Percentiles rank a stretch among this genome's conserved stretches.
Conservation (phyloP, 1,140 invertebrate genomes). For the Drosophila bocki region DNA sequence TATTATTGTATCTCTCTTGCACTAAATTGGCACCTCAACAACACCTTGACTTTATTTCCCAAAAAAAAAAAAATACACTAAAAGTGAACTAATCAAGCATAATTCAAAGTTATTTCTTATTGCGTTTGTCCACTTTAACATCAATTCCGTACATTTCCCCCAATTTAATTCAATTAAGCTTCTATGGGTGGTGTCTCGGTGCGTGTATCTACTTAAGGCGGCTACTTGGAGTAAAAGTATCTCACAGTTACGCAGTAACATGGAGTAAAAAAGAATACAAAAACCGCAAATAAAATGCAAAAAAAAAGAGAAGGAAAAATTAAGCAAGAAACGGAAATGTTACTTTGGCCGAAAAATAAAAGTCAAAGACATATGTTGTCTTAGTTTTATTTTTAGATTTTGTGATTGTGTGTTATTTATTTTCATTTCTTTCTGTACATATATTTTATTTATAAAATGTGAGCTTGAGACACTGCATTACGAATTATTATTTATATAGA, state of each 20-base stretch:
- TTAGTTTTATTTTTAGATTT: slow-evolving; percentile 54
- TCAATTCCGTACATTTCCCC: slow-evolving; percentile 70
- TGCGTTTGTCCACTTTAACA: slow-evolving; percentile 56
- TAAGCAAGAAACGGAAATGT: slow-evolving; percentile 61
- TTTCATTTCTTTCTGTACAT: slow-evolving; percentile 37
- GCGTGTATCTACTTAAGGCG: slow-evolving; percentile 42
- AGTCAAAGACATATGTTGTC: slow-evolving; percentile 44
- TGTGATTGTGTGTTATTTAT: slow-evolving; percentile 35
- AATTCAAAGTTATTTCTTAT: slow-evolving; percentile 59
- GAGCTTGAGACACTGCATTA: slow-evolving; percentile 24
- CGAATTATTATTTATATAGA: slow-evolving; percentile 40
- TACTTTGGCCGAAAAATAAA: slow-evolving; percentile 54
- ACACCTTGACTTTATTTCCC: slow-evolving; percentile 31
- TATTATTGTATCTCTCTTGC: not conserved
- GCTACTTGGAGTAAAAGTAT: slow-evolving; percentile 4
- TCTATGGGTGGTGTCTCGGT: slow-evolving; percentile 45
- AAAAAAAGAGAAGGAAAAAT: not conserved
- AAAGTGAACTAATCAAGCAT: slow-evolving; percentile 50
- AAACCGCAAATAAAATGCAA: slow-evolving; percentile 19
- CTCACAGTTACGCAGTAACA: slow-evolving; percentile 24
- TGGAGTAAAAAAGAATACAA: slow-evolving; percentile 21
- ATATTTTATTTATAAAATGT: slow-evolving; percentile 59
- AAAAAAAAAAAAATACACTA: slow-evolving; percentile 16
- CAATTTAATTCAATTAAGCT: slow-evolving; percentile 82
- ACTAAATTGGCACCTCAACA: slow-evolving; percentile 45